phyloP scores from a whole-genome alignment of 2,113 vertebrate species.

The Oncorhynchus tshawytscha region DNA sequence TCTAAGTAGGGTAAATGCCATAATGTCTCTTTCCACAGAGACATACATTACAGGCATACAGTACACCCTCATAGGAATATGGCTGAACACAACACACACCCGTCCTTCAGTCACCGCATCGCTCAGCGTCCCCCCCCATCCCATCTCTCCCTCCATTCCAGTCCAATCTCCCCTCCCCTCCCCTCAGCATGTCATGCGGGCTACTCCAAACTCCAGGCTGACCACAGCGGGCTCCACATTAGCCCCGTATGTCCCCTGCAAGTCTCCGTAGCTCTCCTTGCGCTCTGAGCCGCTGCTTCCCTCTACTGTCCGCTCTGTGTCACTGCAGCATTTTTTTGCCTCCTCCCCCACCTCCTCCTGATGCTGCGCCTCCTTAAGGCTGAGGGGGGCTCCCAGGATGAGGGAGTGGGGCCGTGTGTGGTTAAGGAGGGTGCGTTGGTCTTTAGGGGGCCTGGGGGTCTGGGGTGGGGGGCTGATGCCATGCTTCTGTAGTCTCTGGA shows the following conservation, averaged over 20 bases:
- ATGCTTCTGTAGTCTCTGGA: slow-evolving; percentile 82
- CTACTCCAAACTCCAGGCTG: slow-evolving; percentile 92
- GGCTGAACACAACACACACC: slow-evolving; percentile 1
- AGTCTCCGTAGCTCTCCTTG: slow-evolving; percentile 87
- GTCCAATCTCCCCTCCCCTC: slow-evolving; percentile 21
- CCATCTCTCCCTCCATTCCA: not conserved
- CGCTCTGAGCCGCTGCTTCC: slow-evolving; percentile 89
- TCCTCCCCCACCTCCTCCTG: slow-evolving; percentile 77
- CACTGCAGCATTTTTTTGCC: slow-evolving; percentile 59
- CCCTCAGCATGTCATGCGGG: slow-evolving; percentile 92
- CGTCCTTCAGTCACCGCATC: not conserved
- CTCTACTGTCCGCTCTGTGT: slow-evolving; percentile 86
- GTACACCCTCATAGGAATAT: not conserved
- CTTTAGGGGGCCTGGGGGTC: slow-evolving; percentile 59
- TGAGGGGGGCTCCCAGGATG: slow-evolving; percentile 75
- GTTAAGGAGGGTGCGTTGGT: slow-evolving; percentile 54
- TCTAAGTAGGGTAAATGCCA: slow-evolving; percentile 59
- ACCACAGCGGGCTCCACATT: slow-evolving; percentile 88
- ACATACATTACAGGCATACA: slow-evolving; percentile 11
- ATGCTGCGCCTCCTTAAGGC: slow-evolving; percentile 80
- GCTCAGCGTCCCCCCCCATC: too few species aligned
- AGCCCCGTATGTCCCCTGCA: slow-evolving; percentile 76
- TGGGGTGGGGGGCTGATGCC: slow-evolving; percentile 66
- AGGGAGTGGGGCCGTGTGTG: slow-evolving; percentile 66
- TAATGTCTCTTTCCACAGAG: slow-evolving; percentile 50